Conservation (phyloP, 2,888 invertebrate genomes). For the Strigamia transsilvanica region DNA sequence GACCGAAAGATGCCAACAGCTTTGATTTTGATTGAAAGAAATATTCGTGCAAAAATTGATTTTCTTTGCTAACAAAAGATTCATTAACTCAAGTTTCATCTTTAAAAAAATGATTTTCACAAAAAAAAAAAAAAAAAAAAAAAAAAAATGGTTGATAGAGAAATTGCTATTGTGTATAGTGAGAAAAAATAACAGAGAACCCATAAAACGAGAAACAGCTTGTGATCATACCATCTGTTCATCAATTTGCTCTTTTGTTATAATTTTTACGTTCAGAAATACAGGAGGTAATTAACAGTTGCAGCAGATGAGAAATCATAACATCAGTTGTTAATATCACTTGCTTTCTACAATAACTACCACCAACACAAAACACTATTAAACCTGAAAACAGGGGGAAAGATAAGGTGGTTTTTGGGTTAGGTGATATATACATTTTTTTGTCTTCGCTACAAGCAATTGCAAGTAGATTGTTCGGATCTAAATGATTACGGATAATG, state of each 20-base stretch:
- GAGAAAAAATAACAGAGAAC: slow-evolving; percentile 1
- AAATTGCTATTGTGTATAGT: slow-evolving; percentile 5
- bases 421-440: slow-evolving; percentile 12
- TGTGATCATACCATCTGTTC: slow-evolving; percentile 21
- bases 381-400: neutral
- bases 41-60: neutral
- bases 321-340: slow-evolving; percentile 30
- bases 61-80: neutral
- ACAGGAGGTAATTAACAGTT: slow-evolving; percentile 26
- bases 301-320: slow-evolving; percentile 26
- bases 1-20: neutral
- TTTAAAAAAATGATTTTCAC: neutral
- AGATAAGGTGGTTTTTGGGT: neutral
- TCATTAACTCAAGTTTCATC: slow-evolving; percentile 3
- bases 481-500: slow-evolving; percentile 30
- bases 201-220: slow-evolving; percentile 6
- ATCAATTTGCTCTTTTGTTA: slow-evolving; percentile 3
- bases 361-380: neutral
- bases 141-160: neutral
- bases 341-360: neutral
- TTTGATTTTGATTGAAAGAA: slow-evolving; percentile 23
- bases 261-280: slow-evolving; percentile 23
- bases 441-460: neutral
- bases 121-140: neutral
- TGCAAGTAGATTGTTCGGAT: slow-evolving; percentile 30